Conservation (phyloP, 64 coral and sea anemone genomes). For the Catalaphyllia jardinei region DNA sequence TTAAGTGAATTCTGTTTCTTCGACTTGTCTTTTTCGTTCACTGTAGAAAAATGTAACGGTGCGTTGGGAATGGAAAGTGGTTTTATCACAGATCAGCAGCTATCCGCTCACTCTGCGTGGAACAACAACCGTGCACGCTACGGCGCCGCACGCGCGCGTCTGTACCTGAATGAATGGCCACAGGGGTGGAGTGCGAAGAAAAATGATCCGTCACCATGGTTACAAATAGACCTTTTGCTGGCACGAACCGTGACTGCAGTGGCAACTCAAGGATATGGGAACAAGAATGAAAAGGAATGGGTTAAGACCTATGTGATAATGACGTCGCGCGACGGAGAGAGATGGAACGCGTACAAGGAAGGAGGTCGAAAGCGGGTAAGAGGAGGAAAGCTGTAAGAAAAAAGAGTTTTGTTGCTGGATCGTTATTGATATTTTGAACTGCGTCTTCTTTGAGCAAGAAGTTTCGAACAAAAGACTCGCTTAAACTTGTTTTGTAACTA, state of each 20-base stretch:
- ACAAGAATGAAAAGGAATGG: conserved; percentile 56
- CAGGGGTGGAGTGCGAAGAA: conserved; percentile 77
- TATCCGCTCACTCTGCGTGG: conserved; percentile 70
- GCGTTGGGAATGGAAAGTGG: conserved; percentile 77
- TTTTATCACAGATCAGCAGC: conserved; percentile 53
- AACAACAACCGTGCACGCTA: conserved; percentile 37
- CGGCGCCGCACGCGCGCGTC: conserved; percentile 70
- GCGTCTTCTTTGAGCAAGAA: no score
- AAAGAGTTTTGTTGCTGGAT: not conserved
- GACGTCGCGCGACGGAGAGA: conserved; percentile 56
- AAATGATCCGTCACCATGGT: conserved; percentile 71
- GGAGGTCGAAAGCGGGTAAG: conserved; percentile 64
- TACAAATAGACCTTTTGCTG: conserved; percentile 66
- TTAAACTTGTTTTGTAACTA: no score
- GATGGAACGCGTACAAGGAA: conserved; percentile 55
- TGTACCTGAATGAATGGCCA: conserved; percentile 66
- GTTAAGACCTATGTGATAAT: conserved; percentile 71
- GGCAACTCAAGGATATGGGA: conserved; percentile 79
- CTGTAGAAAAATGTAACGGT: conserved; percentile 56
- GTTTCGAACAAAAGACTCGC: no score
- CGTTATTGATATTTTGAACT: no score
- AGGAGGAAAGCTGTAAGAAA: not conserved
- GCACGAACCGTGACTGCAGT: conserved; percentile 57
- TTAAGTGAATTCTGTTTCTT: no score
- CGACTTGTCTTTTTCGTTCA: not conserved